Conservation (phyloP, 2,888 invertebrate species). For the Villa cingulata region DNA sequence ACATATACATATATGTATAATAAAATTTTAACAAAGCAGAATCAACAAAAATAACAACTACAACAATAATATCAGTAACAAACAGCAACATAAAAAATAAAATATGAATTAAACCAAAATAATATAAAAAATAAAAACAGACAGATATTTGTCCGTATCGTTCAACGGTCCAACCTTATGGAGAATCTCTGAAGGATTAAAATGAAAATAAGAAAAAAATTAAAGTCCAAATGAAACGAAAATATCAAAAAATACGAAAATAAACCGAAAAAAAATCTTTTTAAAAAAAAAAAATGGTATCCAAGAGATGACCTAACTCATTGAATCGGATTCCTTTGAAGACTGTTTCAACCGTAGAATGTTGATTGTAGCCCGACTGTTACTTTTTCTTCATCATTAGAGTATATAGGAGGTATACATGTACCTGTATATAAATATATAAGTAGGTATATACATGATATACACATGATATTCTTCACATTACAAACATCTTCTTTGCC, state of each 20-base stretch:
- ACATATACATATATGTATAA: too few species aligned
- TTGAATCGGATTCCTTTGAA: constrained; percentile 8
- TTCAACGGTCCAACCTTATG: constrained; percentile 5
- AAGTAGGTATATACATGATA: neutral
- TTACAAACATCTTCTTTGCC: neutral
- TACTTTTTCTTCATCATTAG: neutral
- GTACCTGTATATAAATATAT: too few species aligned
- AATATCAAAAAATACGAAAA: too few species aligned
- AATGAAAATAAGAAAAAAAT: neutral
- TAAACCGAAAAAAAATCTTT: too few species aligned
- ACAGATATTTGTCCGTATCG: constrained; percentile 6
- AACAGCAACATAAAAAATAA: too few species aligned
- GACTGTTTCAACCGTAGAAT: neutral
- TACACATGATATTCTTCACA: neutral
- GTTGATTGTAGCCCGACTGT: neutral
- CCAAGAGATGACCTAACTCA: constrained; percentile 4
- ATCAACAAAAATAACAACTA: neutral
- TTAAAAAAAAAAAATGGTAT: neutral
- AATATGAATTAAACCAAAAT: too few species aligned
- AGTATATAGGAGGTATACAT: too few species aligned
- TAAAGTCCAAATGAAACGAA: too few species aligned
- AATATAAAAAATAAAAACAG: too few species aligned
- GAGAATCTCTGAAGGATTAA: constrained; percentile 5
- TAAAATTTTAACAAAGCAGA: too few species aligned
- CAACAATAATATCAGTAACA: too few species aligned